Base-by-base conservation (phyloP, 2,888 invertebrate genomes). In the Dryococelus australis region DNA sequence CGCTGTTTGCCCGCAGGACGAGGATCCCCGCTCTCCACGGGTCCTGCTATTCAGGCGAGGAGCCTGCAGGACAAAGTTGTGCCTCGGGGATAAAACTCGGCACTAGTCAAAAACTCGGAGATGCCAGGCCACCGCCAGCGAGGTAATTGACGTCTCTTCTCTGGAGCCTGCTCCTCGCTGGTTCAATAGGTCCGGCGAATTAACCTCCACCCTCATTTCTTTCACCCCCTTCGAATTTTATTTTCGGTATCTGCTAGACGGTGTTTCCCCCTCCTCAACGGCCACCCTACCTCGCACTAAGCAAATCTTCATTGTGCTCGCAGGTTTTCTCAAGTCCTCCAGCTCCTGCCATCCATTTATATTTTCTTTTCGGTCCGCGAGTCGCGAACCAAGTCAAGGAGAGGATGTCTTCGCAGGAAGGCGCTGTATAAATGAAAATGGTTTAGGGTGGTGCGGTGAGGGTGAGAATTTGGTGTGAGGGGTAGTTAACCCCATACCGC, bases 391-490 rank as follows among this genome's bases (percentile, higher is more conserved):
- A 84, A 65, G 87, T 85, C 87, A 84, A 47, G 43, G 85, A 87
- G 85, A 84, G 65, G 65, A 16, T 65, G 13, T 85, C 87, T 43
- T 20, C 84, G 53, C 84, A 47, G 35, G 47, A 47, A 47, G 65
- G 6, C 65, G 65, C 65, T 65, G 65, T 8, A 65, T 88, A 88
- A 88, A 88, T 88, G 88, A 86, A 88, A 88, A 86, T 88, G 87
- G 86, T 87, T n/a, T n/a, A 86, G 86, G 86, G 88, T 86, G 87
- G 87, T 65, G 84, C 43, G 79, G 43, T 84, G 12, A 4, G 43
- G 84, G 78, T 65, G 65, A 27, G 78, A 43, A n/a, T n/a, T n/a
- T n/a, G n/a, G n/a, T 43, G 47, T 24, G 84, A 27, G n/a, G 86
- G 86, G 85, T 79, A 86, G 80, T 65, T 65, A 65, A 65, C 65